These are phyloP conservation scores for Nyctibius grandis DNA, from an alignment of 2,797 vertebrate genomes.

Conservation along the genomic window DNA sequence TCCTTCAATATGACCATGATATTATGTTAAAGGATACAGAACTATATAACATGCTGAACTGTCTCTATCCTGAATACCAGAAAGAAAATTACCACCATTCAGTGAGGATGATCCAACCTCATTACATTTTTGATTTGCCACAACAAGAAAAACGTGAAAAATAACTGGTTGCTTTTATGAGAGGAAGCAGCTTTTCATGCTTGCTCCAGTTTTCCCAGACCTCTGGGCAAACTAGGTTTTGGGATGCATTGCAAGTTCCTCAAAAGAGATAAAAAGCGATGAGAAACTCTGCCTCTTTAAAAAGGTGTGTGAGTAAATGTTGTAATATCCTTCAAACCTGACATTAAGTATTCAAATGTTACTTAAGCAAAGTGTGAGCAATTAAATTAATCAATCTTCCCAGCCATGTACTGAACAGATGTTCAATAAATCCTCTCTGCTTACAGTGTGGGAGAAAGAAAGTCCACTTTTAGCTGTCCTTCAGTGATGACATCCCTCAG, in stretches of 20 bases:
- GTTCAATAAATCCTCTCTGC: constrained; percentile 92
- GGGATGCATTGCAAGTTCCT: background rate
- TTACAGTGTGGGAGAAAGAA: constrained; percentile 76
- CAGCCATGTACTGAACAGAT: constrained; percentile 92
- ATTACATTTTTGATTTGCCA: constrained; percentile 52
- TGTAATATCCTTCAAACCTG: constrained; percentile 91
- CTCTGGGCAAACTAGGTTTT: background rate
- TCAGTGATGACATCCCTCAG: constrained; percentile 84
- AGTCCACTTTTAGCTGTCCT: constrained; percentile 94
- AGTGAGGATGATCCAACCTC: constrained; percentile 23
- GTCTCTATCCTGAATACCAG: constrained; percentile 38
- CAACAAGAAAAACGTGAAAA: constrained; percentile 24
- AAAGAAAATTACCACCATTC: constrained; percentile 58
- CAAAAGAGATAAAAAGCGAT: background rate
- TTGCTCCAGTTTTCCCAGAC: background rate
- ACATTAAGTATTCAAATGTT: constrained; percentile 96
- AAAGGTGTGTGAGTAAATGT: constrained; percentile 60
- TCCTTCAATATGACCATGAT: constrained; percentile 26
- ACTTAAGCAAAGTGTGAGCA: constrained; percentile 91
- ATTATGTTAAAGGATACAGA: constrained; percentile 65
- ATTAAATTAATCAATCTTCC: constrained; percentile 99
- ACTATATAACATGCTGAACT: constrained; percentile 49
- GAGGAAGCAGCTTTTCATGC: constrained; percentile 33
- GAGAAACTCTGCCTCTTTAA: constrained; percentile 40
- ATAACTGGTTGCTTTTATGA: constrained; percentile 45